Evolutionary conservation across 1,140 invertebrate species (phyloP).

Genomic region (Carposina sasakii): DNA sequence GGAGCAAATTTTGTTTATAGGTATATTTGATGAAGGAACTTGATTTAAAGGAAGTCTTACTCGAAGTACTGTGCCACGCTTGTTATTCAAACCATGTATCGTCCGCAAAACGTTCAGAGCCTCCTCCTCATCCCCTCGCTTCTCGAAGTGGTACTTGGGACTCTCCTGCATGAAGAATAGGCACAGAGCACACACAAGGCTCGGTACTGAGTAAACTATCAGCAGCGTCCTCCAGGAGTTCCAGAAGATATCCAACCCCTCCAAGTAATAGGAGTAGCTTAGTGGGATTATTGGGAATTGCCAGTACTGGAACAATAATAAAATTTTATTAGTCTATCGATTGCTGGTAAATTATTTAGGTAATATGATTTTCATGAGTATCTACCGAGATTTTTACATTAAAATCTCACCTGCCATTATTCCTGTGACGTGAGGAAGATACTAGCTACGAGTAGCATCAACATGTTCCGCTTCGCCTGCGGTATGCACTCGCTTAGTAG

Average conservation of each 20-base stretch:
- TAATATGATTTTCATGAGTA: neutral
- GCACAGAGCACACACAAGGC: constrained; percentile 27
- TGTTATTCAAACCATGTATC: constrained; percentile 34
- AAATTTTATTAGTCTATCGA: neutral
- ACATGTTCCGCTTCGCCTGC: constrained; percentile 33
- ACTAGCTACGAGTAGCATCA: constrained; percentile 36
- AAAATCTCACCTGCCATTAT: constrained; percentile 36
- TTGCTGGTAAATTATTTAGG: neutral
- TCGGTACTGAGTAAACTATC: constrained; percentile 38
- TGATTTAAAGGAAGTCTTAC: too few species aligned
- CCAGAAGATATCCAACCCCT: constrained; percentile 42
- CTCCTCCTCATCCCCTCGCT: constrained; percentile 33
- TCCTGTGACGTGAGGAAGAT: constrained; percentile 38
- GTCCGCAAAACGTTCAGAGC: constrained; percentile 34
- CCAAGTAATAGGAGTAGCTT: constrained; percentile 38
- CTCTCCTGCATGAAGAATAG: constrained; percentile 45
- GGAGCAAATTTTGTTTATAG: too few species aligned
- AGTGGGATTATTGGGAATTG: constrained; percentile 50
- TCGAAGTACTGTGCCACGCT: too few species aligned
- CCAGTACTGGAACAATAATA: constrained; percentile 33
- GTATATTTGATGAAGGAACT: too few species aligned
- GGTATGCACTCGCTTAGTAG: constrained; percentile 48
- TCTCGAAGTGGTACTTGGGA: constrained; percentile 40
- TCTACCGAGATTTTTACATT: neutral
- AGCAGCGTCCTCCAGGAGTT: constrained; percentile 50